Base-by-base conservation (phyloP, 2,113 vertebrate genomes). In the Megaceryle maxima region DNA sequence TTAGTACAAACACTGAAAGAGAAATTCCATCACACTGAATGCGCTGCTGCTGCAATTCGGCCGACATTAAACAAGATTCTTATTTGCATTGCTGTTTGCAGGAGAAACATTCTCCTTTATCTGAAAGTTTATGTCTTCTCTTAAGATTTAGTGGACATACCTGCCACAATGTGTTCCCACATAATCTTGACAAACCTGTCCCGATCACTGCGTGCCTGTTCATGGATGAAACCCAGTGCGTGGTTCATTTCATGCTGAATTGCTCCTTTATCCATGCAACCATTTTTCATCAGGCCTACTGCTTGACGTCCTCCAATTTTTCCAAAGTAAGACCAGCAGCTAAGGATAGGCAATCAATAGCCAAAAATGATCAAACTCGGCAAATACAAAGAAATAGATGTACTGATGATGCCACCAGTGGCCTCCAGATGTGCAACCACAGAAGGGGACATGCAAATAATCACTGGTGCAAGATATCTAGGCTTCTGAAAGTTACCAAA, bases 221-320 rank as follows among this genome's bases (percentile, higher is more conserved):
- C 98, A 3, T 98, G 98, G 55, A 97, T 92, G 97, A 98, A 98
- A 46, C 98, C 98, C 89, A 98, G 75, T 0, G 97, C 98, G 0
- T 98, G 98, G 67, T 98, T 98, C 82, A 98, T 90, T 94, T 98
- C 98, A 46, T 98, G 98, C 74, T 98, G 97, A 88, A 98, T 97
- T 16, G 97, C 97, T 87, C 97, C 55, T 64, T 97, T 94, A 68
- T 95, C 87, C 88, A 98, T 83, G 74, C 98, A 98, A 17, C 97
- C 96, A 18, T 84, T 76, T 76, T 89, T 94, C 35, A 94, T 39
- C 80, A 98, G 90, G 21, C 97, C 97, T 35, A 98, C 53, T 37
- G 70, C 68, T 88, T 98, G 98, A 10, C 53, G 94, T 15, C 97
- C 72, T 48, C 87, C 91, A 31, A 33, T 93, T 63, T 96, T 97